phyloP scores from a whole-genome alignment of 1,140 invertebrate genomes.

The Holotrichia oblita region DNA sequence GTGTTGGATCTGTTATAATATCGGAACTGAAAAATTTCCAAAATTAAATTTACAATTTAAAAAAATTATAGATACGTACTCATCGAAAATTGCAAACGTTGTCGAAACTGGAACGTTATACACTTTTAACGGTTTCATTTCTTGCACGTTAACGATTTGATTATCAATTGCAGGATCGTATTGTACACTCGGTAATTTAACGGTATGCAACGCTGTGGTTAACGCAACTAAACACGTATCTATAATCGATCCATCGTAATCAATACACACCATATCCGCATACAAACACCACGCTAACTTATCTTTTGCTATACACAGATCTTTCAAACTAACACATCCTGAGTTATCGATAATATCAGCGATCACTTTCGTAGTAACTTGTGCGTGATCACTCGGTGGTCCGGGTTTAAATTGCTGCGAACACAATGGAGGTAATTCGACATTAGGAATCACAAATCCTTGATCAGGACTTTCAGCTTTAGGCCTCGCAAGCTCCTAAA shows the following conservation, averaged over 20 bases:
- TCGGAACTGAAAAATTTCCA: neutral
- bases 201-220: constrained; percentile 77
- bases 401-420: constrained; percentile 80
- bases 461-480: constrained; percentile 73
- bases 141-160: constrained; percentile 66
- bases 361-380: constrained; percentile 76
- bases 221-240: constrained; percentile 80
- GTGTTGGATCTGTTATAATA: constrained; percentile 65
- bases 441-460: constrained; percentile 83
- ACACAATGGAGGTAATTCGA: constrained; percentile 79
- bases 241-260: constrained; percentile 83
- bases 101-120: constrained; percentile 71
- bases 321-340: constrained; percentile 71
- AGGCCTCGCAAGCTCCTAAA: constrained; percentile 75
- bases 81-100: constrained; percentile 77
- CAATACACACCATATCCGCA: constrained; percentile 81
- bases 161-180: constrained; percentile 73
- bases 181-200: constrained; percentile 71
- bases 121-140: constrained; percentile 66
- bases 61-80: constrained; percentile 63
- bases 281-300: constrained; percentile 84
- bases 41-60: neutral
- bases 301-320: constrained; percentile 76
- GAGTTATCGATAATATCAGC: constrained; percentile 76
- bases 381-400: constrained; percentile 80